These are phyloP conservation scores for Oryzias dopingdopingensis DNA, from an alignment of 2,797 vertebrate species.

Conservation along the genomic window DNA sequence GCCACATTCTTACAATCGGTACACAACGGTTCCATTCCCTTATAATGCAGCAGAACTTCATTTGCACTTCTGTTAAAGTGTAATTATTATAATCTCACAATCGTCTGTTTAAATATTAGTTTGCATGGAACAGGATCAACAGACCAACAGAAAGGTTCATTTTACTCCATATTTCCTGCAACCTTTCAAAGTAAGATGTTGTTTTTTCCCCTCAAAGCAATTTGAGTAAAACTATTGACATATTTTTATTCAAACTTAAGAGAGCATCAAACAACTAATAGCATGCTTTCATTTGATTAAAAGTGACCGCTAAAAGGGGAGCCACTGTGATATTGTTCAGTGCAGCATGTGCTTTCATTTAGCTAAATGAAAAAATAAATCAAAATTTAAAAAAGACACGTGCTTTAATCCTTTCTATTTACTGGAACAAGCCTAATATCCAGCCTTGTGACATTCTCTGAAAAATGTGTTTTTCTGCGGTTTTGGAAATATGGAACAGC, in stretches of 20 bases:
- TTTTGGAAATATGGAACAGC: constrained; percentile 9
- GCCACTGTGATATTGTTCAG: constrained; percentile 13
- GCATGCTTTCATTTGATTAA: constrained; percentile 27
- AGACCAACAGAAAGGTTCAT: too few species aligned
- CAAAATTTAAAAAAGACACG: too few species aligned
- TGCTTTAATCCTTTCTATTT: not conserved
- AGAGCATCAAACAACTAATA: not conserved
- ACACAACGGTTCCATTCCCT: not conserved
- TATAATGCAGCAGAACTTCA: constrained; percentile 2
- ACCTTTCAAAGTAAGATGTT: not conserved
- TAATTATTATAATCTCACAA: too few species aligned
- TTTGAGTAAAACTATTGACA: constrained; percentile 4
- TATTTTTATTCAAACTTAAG: constrained; percentile 25
- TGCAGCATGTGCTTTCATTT: constrained; percentile 26
- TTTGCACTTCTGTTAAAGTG: not conserved
- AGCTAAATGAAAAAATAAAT: not conserved
- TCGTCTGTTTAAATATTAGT: too few species aligned
- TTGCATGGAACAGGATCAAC: too few species aligned
- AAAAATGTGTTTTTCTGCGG: constrained; percentile 8
- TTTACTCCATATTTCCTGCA: too few species aligned
- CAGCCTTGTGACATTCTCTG: constrained; percentile 7
- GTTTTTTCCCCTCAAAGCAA: not conserved
- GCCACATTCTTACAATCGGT: not conserved
- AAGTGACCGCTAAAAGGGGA: not conserved
- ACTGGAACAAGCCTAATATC: constrained; percentile 10